Conservation (phyloP, 2,797 vertebrate genomes). For the Coregonus ussuriensis region DNA sequence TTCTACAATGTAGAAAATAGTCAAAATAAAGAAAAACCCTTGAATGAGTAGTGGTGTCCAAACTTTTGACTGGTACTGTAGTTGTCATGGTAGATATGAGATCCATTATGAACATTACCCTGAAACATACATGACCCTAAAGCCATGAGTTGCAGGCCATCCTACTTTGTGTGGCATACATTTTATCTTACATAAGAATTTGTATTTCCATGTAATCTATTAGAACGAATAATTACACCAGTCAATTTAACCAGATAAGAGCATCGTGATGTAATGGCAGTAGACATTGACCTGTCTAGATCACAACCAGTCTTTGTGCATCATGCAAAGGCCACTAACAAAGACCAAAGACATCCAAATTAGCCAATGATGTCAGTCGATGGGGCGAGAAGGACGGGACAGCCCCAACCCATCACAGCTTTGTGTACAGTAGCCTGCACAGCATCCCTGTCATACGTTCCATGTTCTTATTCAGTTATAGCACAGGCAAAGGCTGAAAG, state of each 20-base stretch:
- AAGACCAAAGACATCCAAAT: conserved; percentile 15
- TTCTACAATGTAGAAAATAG: too few species aligned
- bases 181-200: neutral
- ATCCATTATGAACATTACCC: neutral
- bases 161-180: neutral
- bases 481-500: neutral
- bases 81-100: neutral
- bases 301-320: neutral
- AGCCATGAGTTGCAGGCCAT: neutral
- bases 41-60: too few species aligned
- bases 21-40: too few species aligned
- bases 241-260: conserved; percentile 17
- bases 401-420: conserved; percentile 34
- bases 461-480: neutral
- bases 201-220: conserved; percentile 2
- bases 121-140: neutral
- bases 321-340: neutral
- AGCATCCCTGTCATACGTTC: neutral
- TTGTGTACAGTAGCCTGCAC: too few species aligned
- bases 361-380: conserved; percentile 23
- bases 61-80: too few species aligned
- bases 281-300: conserved; percentile 29
- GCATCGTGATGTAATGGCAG: neutral
- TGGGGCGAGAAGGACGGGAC: conserved; percentile 20
- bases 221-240: conserved; percentile 18